phyloP scores from a whole-genome alignment of 2,888 invertebrate species.

The Ethmia dodecea region DNA sequence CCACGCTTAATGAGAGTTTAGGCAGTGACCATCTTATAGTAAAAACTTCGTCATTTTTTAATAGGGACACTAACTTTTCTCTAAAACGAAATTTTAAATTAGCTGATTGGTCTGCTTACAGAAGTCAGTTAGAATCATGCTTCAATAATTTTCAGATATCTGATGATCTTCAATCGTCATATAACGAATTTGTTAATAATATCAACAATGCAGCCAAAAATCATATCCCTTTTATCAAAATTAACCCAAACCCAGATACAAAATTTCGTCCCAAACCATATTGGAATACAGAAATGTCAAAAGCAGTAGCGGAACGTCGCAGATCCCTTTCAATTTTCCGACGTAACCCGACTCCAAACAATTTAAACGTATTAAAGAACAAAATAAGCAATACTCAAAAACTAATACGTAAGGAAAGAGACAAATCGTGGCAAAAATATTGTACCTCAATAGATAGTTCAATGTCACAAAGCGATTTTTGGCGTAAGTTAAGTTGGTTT shows the following conservation, averaged over 20 bases:
- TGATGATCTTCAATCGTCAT: not conserved
- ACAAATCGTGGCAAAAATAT: not conserved
- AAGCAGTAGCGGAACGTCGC: slow-evolving; percentile 15
- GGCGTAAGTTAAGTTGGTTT: not conserved
- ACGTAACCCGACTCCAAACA: slow-evolving; percentile 17
- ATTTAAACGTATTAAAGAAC: slow-evolving; percentile 1
- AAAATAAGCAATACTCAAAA: not conserved
- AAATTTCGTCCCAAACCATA: slow-evolving; percentile 17
- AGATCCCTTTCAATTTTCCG: slow-evolving; percentile 15
- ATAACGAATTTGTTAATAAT: not conserved
- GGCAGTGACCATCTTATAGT: slow-evolving; percentile 16
- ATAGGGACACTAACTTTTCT: not conserved
- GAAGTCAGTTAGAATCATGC: not conserved
- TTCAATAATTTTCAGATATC: not conserved
- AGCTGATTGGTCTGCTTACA: slow-evolving; percentile 10
- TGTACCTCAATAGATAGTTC: not conserved
- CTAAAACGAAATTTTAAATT: slow-evolving; percentile 11
- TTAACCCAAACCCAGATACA: not conserved
- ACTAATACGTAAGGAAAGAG: not conserved
- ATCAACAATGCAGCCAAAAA: slow-evolving; percentile 7
- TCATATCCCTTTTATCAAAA: slow-evolving; percentile 10
- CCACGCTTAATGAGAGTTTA: slow-evolving; percentile 11
- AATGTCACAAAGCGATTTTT: not conserved
- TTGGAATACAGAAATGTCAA: slow-evolving; percentile 16
- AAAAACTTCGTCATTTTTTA: slow-evolving; percentile 3